A percentile compares a stretch with the other conserved stretches of the same genome.
Evolutionary conservation across 2,888 invertebrate genomes (phyloP).

Genomic region (Biston betularia): DNA sequence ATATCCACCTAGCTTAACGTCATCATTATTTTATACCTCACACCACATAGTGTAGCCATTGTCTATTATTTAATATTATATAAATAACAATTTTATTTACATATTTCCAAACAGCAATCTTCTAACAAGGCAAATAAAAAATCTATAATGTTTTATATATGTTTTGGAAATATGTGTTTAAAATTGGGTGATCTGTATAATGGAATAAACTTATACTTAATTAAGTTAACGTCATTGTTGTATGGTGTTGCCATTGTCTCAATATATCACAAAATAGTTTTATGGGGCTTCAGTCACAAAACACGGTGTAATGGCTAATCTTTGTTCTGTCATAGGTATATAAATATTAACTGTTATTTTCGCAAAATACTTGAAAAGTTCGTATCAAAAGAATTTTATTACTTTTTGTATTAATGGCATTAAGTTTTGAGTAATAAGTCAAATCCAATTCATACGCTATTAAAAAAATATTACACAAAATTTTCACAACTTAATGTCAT

Average conservation of each 20-base stretch:
- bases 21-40: slow-evolving; percentile 70
- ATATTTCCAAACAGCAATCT: slow-evolving; percentile 36
- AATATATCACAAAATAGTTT: slow-evolving; percentile 76
- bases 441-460: background rate
- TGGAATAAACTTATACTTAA: slow-evolving; percentile 48
- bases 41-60: slow-evolving; percentile 71
- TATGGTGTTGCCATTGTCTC: slow-evolving; percentile 79
- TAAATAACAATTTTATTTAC: slow-evolving; percentile 48
- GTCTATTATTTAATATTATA: slow-evolving; percentile 54
- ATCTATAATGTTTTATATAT: too few relatives aligned
- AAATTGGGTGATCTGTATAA: slow-evolving; percentile 61
- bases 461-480: too few relatives aligned
- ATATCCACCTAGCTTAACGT: slow-evolving; percentile 65
- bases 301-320: slow-evolving; percentile 82
- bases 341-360: slow-evolving; percentile 53
- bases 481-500: slow-evolving; percentile 12
- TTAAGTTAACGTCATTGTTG: slow-evolving; percentile 69
- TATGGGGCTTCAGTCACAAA: slow-evolving; percentile 77
- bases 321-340: slow-evolving; percentile 79
- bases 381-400: slow-evolving; percentile 12
- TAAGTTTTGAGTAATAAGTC: background rate
- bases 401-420: slow-evolving; percentile 15
- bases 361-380: slow-evolving; percentile 29
- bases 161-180: slow-evolving; percentile 50
- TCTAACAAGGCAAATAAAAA: background rate